Evolutionary conservation across 2,797 vertebrate genomes (phyloP), one percentile per base, ranked within the genome.

Genomic region (Alectoris magna): DNA sequence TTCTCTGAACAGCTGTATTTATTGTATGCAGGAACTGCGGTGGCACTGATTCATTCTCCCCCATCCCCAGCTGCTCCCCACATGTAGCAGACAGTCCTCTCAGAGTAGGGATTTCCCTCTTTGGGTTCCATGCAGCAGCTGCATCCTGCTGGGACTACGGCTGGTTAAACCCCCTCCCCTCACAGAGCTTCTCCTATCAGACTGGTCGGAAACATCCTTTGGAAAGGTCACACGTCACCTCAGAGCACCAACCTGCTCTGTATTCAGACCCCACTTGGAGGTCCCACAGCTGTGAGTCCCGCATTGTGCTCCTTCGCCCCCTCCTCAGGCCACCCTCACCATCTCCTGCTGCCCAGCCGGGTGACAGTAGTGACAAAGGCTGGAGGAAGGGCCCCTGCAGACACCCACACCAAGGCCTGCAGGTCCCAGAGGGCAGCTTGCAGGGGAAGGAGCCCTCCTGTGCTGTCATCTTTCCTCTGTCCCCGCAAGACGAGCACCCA

Each of bases 191-290:
- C 80, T 76, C 76, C 83, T 74, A 87, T 58, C 49, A 93, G 67
- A 11, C 24, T 68, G 55, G 26, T 39, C 77, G 56, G n/a, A 93
- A 70, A 81, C 4, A 41, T 78, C 14, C 62, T 70, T 75, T 84
- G 85, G 80, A 95, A 94, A 95, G 73, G 63, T 91, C 91, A 94
- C 17, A 0, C 43, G 23, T 84, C n/a, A 59, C 29, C 14, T 23
- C 14, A 27, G 34, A 77, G 68, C 18, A 34, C 15, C 16, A 39
- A 62, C 46, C 85, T 78, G 91, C 43, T 96, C 90, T 92, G 83
- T 81, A 84, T 96, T 78, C 87, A 92, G 76, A 72, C 24, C 70
- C 72, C 0, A 31, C 24, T 24, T 31, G 15, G 51, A 29, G 27
- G 51, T 53, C 27, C 51, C 15, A 53, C 27, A 29, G 27, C 51